These are phyloP conservation scores for Bujurquina vittata DNA, from an alignment of 2,113 vertebrate genomes.

Conservation along the genomic window DNA sequence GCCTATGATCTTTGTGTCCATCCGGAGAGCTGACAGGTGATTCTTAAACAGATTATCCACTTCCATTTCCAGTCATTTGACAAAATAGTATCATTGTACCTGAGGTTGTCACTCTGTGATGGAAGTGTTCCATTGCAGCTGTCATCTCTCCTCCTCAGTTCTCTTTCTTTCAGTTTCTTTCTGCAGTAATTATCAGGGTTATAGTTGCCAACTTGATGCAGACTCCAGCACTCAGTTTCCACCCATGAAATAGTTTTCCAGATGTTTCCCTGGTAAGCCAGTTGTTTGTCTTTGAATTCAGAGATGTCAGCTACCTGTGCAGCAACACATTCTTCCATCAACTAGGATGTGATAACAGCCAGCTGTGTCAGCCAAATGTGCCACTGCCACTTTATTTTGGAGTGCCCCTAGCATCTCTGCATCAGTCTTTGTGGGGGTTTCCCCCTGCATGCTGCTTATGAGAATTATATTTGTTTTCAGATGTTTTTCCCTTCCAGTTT, in stretches of 20 bases:
- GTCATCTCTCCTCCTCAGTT: constrained; percentile 16
- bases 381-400: not conserved
- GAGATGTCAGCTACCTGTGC: not conserved
- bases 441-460: constrained; percentile 16
- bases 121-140: constrained; percentile 10
- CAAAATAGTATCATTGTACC: constrained; percentile 31
- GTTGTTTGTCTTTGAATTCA: constrained; percentile 46
- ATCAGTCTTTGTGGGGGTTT: constrained; percentile 26
- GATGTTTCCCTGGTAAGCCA: constrained; percentile 39
- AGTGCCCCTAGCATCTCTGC: constrained; percentile 31
- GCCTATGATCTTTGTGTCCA: constrained; percentile 3
- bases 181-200: constrained; percentile 29
- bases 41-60: constrained; percentile 33
- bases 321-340: constrained; percentile 46
- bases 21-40: constrained; percentile 27
- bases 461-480: constrained; percentile 38
- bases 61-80: constrained; percentile 64
- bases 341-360: constrained; percentile 13
- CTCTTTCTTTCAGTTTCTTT: not conserved
- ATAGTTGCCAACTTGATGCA: constrained; percentile 19
- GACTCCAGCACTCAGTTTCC: constrained; percentile 55
- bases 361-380: constrained; percentile 32
- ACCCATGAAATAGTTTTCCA: constrained; percentile 54
- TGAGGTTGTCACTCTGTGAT: constrained; percentile 11
- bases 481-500: constrained; percentile 46